Evolutionary conservation across 2,797 vertebrate genomes (phyloP), one percentile per base, ranked within the genome.

Genomic region (Myripristis jacobus): DNA sequence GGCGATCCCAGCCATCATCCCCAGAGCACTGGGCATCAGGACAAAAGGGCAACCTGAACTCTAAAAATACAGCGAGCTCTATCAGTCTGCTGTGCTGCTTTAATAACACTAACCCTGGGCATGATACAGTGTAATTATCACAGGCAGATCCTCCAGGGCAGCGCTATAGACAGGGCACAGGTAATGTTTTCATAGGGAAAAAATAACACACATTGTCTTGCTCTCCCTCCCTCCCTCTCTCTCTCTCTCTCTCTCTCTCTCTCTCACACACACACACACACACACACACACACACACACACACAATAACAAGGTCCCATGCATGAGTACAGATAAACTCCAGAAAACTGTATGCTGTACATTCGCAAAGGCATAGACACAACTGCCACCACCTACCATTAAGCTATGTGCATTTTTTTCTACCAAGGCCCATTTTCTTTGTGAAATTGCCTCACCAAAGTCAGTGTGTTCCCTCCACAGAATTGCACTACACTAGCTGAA

Each of bases 41-140:
- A 87, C 76, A 80, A 82, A 83, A 87, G 80, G 70, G 65, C 84
- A 79, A 66, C 59, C 64, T 77, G 67, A 75, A 61, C 67, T 83
- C 82, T 81, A 80, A 88, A 87, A 88, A 81, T 85, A 87, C 60
- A 57, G 58, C 31, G 1, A 66, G 44, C 64, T 69, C 64, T 48
- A 71, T 79, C 63, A 79, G 75, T 82, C 70, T 67, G 36, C 16
- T 7, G 65, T 19, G 64, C 25, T 75, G 68, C 59, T 80, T 75
- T 84, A 82, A 84, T 80, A 75, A 84, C 70, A 72, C 6, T 38
- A 79, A 83, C 78, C 54, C 46, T 44, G 69, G 66, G 70, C 61
- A 11, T 64, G 69, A 77, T 72, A 52, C 46, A 51, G 34, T 79
- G 69, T 86, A 83, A 90, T 88, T 82, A 86, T 83, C 67, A 72